Evolutionary conservation across 2,113 vertebrate species (phyloP), one percentile per base, ranked within the genome.

Genomic region (Esox niger): DNA sequence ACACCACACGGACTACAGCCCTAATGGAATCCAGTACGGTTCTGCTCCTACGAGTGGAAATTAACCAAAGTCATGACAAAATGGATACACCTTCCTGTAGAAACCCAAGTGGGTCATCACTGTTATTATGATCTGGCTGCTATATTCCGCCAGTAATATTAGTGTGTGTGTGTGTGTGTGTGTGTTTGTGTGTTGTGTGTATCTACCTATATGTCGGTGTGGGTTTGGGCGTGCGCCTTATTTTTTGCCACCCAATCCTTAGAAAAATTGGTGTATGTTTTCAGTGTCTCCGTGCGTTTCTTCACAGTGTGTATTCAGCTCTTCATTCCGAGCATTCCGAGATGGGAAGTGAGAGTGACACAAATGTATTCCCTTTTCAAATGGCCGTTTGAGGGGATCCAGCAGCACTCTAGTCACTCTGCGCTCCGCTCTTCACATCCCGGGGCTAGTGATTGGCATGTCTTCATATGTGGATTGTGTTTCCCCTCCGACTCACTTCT

Each of bases 381-480:
- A 43, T 43, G 38, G 38, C 38, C 38, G 38, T 43, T 43, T 43
- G 38, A 43, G 38, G 38, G 15, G 1, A 43, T 43, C 38, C 38
- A 43, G 38, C 38, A 43, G 38, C 38, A 43, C 38, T 43, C 38
- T 15, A 43, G 38, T 43, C 38, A 43, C 38, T 43, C 17, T 10
- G 38, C 15, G 38, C 38, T 17, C 56, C 60, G 67, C 38, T 64
- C 35, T 49, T 75, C 75, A 33, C 56, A 64, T 76, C 73, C 71
- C 71, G 26, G 38, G 47, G 58, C 61, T 58, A 23, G 75, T 89
- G 87, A 91, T 87, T 91, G 88, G 85, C 88, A 89, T 74, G 79
- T 90, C 84, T 86, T 87, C 83, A 88, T 88, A 87, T 89, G 84
- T 84, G 86, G 67, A 84, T 82, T 73, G 81, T 88, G 88, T 84